phyloP scores from a whole-genome alignment of 2,888 invertebrate genomes.

The Clanis bilineata region DNA sequence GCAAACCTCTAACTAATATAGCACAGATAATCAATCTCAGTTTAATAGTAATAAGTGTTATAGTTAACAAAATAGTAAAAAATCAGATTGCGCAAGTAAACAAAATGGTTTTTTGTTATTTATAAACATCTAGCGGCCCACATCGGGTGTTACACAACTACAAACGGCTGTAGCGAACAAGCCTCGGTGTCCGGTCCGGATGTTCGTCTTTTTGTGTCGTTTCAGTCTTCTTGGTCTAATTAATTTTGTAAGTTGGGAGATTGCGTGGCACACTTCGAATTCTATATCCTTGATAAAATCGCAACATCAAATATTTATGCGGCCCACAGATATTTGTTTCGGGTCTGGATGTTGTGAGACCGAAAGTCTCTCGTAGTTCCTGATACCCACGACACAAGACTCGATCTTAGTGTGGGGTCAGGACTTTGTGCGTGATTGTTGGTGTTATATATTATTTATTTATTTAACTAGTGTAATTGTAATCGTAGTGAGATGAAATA shows the following conservation, averaged over 20 bases:
- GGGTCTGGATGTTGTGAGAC: too few relatives aligned
- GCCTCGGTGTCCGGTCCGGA: background rate
- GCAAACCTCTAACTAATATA: background rate
- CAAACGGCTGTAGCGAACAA: background rate
- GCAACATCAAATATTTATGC: too few relatives aligned
- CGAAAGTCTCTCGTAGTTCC: too few relatives aligned
- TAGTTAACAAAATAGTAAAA: slow-evolving; percentile 2
- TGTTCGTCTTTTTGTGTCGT: background rate
- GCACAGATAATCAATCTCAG: background rate
- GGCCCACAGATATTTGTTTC: too few relatives aligned
- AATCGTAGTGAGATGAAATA: too few relatives aligned
- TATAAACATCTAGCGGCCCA: slow-evolving; percentile 11
- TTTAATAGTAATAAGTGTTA: background rate
- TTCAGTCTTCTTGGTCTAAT: background rate
- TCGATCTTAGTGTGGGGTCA: too few relatives aligned
- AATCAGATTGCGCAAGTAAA: slow-evolving; percentile 13
- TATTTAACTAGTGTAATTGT: too few relatives aligned
- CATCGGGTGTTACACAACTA: background rate
- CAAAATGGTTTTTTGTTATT: slow-evolving; percentile 11
- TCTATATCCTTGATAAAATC: background rate
- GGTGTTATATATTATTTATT: too few relatives aligned
- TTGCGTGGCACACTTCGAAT: background rate
- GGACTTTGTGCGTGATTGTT: too few relatives aligned
- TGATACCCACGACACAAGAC: too few relatives aligned
- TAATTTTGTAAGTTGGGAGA: background rate